Evolutionary conservation across 2,113 vertebrate species (phyloP).

Genomic region (Mus musculus): GRCm39 chr9:12946501-12947000

Average conservation of each 20-base stretch:
- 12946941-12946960: not conserved
- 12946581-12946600: not conserved
- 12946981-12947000: too few relatives aligned
- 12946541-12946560: not conserved
- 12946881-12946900: not conserved
- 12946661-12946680: not conserved
- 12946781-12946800: not conserved
- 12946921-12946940: not conserved
- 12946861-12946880: not conserved
- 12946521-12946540: not conserved
- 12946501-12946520: not conserved
- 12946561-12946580: not conserved
- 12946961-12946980: not conserved
- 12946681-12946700: not conserved
- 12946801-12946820: not conserved
- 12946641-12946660: not conserved
- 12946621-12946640: constrained; percentile 22
- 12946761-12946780: not conserved
- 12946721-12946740: not conserved
- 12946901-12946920: not conserved
- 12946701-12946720: not conserved
- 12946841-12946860: not conserved
- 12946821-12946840: not conserved
- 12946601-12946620: not conserved
- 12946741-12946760: not conserved